Evolutionary conservation across 2,888 invertebrate genomes (phyloP).

Genomic region (Pachycephus smyrnensis): DNA sequence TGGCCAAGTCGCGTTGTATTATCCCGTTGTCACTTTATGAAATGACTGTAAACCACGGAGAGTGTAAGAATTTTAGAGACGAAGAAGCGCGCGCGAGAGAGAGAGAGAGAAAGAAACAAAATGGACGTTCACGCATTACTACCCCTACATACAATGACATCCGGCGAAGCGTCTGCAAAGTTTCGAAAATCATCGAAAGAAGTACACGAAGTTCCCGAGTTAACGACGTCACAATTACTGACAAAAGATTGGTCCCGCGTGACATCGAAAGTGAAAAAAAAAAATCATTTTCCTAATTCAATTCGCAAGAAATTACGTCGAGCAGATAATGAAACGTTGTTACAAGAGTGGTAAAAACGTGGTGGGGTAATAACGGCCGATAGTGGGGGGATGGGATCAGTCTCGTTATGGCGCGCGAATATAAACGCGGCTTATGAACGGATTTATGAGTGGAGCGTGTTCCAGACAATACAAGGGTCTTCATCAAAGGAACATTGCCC

Average conservation of each 20-base stretch:
- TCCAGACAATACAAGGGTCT: slow-evolving; percentile 5
- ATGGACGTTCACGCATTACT: neutral
- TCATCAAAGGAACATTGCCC: slow-evolving; percentile 8
- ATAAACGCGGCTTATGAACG: slow-evolving; percentile 3
- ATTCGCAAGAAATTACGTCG: neutral
- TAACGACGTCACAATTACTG: no score
- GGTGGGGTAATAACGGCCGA: no score
- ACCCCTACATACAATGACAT: no score
- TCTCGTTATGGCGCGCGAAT: neutral
- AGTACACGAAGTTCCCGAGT: no score
- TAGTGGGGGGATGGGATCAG: neutral
- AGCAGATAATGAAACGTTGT: neutral
- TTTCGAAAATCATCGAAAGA: no score
- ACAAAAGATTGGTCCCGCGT: no score
- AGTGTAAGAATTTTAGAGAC: neutral
- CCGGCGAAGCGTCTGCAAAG: no score
- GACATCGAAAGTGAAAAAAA: no score
- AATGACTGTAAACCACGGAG: neutral
- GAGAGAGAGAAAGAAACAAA: neutral
- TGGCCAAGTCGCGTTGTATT: neutral
- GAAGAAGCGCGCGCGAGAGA: neutral
- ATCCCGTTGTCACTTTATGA: neutral
- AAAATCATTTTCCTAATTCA: neutral
- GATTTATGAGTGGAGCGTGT: slow-evolving; percentile 6
- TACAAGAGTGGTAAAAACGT: neutral